A percentile compares a stretch with the other conserved stretches of the same genome.
These are phyloP conservation scores for Bellardia pandia DNA, from an alignment of 2,888 invertebrate species.

Conservation along the genomic window DNA sequence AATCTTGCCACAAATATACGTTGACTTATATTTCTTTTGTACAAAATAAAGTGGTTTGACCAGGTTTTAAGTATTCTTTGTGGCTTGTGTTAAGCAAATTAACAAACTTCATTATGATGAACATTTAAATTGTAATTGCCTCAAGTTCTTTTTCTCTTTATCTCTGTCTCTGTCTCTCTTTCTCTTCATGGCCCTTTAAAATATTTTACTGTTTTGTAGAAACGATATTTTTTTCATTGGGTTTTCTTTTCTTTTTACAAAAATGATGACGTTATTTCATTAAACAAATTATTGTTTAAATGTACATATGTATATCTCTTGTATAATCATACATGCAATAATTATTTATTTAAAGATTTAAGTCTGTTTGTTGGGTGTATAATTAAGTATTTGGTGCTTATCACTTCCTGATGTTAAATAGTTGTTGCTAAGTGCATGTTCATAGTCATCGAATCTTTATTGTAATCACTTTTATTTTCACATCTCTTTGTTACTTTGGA, in stretches of 20 bases:
- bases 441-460: neutral
- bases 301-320: neutral
- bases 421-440: conserved; percentile 15
- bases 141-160: neutral
- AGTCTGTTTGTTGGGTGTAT: neutral
- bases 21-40: neutral
- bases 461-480: neutral
- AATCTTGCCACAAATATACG: too few relatives aligned
- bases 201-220: neutral
- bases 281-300: neutral
- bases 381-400: neutral
- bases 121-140: neutral
- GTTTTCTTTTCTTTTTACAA: neutral
- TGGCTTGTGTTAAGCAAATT: neutral
- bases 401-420: neutral
- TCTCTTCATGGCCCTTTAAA: neutral
- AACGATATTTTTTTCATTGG: neutral
- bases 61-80: conserved; percentile 42
- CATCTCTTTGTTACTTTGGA: too few relatives aligned
- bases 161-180: neutral
- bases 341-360: neutral
- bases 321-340: neutral
- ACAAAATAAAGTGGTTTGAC: conserved; percentile 31
- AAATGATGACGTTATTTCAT: conserved; percentile 17
- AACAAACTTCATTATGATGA: conserved; percentile 11